These are phyloP conservation scores for Chymomyza fuscimana DNA, from an alignment of 2,888 invertebrate genomes.

Conservation along the genomic window DNA sequence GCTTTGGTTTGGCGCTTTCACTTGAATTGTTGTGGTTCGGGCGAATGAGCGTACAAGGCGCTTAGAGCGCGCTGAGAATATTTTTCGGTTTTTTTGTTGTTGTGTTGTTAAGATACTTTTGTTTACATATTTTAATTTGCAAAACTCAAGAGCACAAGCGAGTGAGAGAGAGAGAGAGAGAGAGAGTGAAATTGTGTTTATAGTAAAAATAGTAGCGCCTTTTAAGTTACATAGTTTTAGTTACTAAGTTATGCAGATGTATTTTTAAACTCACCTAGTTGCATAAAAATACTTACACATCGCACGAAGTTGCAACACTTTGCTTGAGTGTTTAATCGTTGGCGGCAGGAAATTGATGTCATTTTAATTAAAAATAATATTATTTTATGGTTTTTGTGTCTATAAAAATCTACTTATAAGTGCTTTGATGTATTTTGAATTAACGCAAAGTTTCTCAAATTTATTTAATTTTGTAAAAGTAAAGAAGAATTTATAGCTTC, in stretches of 20 bases:
- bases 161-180: slow-evolving; percentile 3
- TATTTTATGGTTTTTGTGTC: background rate
- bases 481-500: too few relatives aligned
- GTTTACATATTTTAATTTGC: slow-evolving; percentile 67
- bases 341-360: background rate
- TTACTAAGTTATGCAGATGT: background rate
- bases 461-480: too few relatives aligned
- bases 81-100: slow-evolving; percentile 48
- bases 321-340: background rate
- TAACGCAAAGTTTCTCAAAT: background rate
- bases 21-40: slow-evolving; percentile 65
- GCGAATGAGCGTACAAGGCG: slow-evolving; percentile 46
- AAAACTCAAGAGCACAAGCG: slow-evolving; percentile 40
- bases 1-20: slow-evolving; percentile 55
- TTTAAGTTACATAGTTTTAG: slow-evolving; percentile 28
- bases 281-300: background rate
- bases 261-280: background rate
- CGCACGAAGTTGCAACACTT: background rate
- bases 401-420: background rate
- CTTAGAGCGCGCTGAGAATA: slow-evolving; percentile 26
- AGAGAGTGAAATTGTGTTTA: slow-evolving; percentile 2
- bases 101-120: slow-evolving; percentile 36
- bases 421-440: background rate
- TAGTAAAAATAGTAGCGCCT: slow-evolving; percentile 56
- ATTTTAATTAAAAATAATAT: background rate